Base-by-base conservation (phyloP, 2,797 vertebrate species). In the Sebastiscus albofasciatus region DNA sequence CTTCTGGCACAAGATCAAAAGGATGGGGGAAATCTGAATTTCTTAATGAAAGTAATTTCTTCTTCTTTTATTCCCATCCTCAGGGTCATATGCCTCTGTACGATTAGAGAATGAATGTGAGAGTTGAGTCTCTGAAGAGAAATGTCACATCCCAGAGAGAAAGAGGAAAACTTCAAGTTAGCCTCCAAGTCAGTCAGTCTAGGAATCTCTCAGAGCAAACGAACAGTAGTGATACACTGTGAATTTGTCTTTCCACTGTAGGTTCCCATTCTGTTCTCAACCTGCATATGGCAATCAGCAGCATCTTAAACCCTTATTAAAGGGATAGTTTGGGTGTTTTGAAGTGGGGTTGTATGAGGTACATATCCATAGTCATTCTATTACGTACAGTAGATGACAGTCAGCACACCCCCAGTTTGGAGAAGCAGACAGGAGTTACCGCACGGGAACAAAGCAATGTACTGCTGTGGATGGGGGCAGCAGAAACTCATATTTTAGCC, bases 1-100 rank as follows among this genome's bases (percentile, higher is more conserved):
- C 94, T 95, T 95, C 94, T 96, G 95, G 95, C 95, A 85, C 89
- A 86, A 95, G 95, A 96, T 96, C 95, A 96, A 96, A 96, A 95
- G 95, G 92, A 94, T 94, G 93, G 86, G 90, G 88, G 88, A 90
- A 95, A 95, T 96, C 93, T 94, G 95, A 95, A 95, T 96, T 96
- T 94, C 95, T 95, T 96, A 96, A 96, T 96, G 96, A 96, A 96
- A 96, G 96, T 96, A 91, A 94, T 96, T 96, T 95, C 91, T 95
- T 92, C 93, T 95, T 95, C 94, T 95, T 95, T 96, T 96, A 95
- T 95, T 96, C 94, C 92, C 95, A 92, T 96, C 95, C 95, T 95
- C 93, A 86, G 95, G 95, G 95, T 95, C 95, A 92, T 93, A 94
- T 79, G 93, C 94, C 94, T 96, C 95, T 91, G 91, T 94, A 87